A percentile compares a stretch with the other conserved stretches of the same genome.
These are phyloP conservation scores for Arrhopalites spinosus DNA, from an alignment of 2,888 invertebrate species.

Conservation along the genomic window DNA sequence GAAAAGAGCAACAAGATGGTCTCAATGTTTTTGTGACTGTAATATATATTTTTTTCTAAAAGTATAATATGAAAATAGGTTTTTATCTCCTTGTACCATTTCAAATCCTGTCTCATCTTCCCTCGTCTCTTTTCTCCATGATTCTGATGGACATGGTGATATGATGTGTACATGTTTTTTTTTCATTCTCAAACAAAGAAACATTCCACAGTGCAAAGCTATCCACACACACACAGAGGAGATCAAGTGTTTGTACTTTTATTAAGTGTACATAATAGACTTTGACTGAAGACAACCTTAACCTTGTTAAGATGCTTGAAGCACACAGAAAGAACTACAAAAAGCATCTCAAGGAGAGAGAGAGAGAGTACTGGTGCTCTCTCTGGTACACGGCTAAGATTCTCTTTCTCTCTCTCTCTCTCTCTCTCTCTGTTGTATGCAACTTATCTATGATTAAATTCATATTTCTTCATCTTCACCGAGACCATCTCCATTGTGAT, in stretches of 20 bases:
- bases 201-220: background rate
- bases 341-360: background rate
- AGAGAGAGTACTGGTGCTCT: background rate
- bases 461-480: background rate
- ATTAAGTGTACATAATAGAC: no score
- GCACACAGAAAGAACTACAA: background rate
- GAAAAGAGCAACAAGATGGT: no score
- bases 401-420: background rate
- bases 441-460: background rate
- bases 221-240: background rate
- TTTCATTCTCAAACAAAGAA: background rate
- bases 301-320: background rate
- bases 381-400: background rate
- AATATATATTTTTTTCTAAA: no score
- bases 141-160: no score
- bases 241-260: background rate
- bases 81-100: no score
- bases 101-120: constrained; percentile 25
- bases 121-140: constrained; percentile 9
- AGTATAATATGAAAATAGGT: no score
- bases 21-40: no score
- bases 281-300: no score
- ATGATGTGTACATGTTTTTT: background rate
- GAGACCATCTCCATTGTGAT: background rate
- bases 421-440: background rate